Base-by-base conservation (phyloP, 2,888 invertebrate species). In the Leptogaster cylindrica region DNA sequence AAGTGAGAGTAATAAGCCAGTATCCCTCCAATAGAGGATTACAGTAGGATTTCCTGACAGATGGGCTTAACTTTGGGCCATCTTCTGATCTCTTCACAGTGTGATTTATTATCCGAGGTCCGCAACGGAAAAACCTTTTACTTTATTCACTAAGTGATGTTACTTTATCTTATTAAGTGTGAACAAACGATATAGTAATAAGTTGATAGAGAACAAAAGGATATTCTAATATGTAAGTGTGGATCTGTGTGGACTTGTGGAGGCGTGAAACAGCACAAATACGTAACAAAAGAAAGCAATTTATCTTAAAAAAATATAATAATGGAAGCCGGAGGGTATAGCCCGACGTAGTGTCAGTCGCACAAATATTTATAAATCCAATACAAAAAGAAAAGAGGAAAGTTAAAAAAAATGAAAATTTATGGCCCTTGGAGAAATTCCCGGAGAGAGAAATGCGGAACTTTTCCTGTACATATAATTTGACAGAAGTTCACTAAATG, bases 101-200 rank as follows among this genome's bases (percentile, higher is more conserved):
- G n/a, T 55, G 55, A 55, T 55, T 55, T 55, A 55, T 55, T 18
- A 23, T 39, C 36, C 20, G 23, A 36, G 25, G 39, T 33, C 55
- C 14, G 39, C 23, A 55, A 55, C 12, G n/a, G 23, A 25, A 36
- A 12, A 36, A 55, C 33, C 36, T 39, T 55, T 55, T 36, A 20
- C 36, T 55, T 55, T 52, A 31, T 33, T 33, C 31, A 52, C 33
- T 33, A 55, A 55, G 55, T 55, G 36, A 55, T 55, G 55, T 55
- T 23, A 16, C 36, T 36, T 36, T 55, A 55, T 55, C 55, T 18
- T 55, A 39, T 55, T 55, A 55, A 36, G 36, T 39, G 20, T 25
- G 36, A 55, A 55, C 55, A 55, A 55, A 55, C 55, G 55, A 55
- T 55, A 23, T 33, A 55, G 55, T 55, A 55, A 55, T 55, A 55